phyloP scores from a whole-genome alignment of 2,888 invertebrate species.

The Diplazon laetatorius region DNA sequence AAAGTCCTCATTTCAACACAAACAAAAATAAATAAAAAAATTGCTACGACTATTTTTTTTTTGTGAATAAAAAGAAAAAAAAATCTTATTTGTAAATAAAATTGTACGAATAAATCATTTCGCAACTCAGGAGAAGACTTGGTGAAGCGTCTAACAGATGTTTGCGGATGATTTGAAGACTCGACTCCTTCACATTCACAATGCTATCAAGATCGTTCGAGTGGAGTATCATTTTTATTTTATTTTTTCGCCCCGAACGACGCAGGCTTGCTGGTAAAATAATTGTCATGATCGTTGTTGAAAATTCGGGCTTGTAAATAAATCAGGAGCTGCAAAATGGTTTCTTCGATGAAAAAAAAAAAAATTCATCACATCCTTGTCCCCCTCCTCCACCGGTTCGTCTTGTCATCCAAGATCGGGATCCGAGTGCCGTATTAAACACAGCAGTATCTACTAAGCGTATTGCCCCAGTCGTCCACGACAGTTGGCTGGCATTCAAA shows the following conservation, averaged over 20 bases:
- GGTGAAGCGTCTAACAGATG: not conserved
- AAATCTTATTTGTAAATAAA: too few species aligned
- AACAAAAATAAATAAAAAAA: too few species aligned
- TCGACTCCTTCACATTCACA: slow-evolving; percentile 32
- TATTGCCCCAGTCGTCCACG: slow-evolving; percentile 55
- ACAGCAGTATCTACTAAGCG: slow-evolving; percentile 30
- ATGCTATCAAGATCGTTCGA: slow-evolving; percentile 40
- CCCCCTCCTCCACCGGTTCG: not conserved
- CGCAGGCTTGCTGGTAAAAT: slow-evolving; percentile 16
- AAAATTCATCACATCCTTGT: slow-evolving; percentile 3
- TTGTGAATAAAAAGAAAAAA: too few species aligned
- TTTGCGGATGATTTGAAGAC: slow-evolving; percentile 21
- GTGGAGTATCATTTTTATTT: not conserved
- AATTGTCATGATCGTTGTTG: slow-evolving; percentile 50
- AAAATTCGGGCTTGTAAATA: slow-evolving; percentile 49
- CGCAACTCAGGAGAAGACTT: slow-evolving; percentile 15
- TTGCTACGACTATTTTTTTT: too few species aligned
- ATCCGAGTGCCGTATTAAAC: slow-evolving; percentile 47
- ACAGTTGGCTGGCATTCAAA: slow-evolving; percentile 78
- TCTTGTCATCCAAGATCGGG: slow-evolving; percentile 31
- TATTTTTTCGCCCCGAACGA: slow-evolving; percentile 1
- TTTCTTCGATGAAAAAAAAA: slow-evolving; percentile 50
- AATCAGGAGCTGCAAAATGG: slow-evolving; percentile 53
- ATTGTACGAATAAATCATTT: too few species aligned
- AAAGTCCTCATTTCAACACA: too few species aligned